Base-by-base conservation (phyloP, 1,140 invertebrate genomes). In the Drosophila mauritiana region DNA sequence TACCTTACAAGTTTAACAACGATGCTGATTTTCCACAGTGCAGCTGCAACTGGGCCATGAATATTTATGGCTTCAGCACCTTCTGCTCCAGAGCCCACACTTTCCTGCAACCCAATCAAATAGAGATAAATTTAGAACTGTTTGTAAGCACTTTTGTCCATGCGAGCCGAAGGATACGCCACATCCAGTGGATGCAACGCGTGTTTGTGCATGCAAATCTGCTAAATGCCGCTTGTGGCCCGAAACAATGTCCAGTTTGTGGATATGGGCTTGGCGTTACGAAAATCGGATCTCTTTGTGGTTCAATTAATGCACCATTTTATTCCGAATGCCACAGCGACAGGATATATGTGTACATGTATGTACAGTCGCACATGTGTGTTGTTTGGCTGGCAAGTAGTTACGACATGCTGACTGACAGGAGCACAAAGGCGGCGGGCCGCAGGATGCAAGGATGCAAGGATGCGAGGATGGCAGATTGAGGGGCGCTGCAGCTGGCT, bases 181-280 rank as follows among this genome's bases (percentile, higher is more conserved):
- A 15, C 55, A 37, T 27, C 61, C 55, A 45, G 37, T 36, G 46
- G 46, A 4, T 43, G 65, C 62, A 34, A 12, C 46, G 51, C 67
- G 51, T 70, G 67, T 40, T 69, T 70, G n/a, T 56, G 67, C 65
- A 70, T 70, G 64, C 64, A 72, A 72, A 72, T 49, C 68, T 40
- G 65, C 43, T 72, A 70, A 70, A 72, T 72, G 65, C 65, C 51
- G 65, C 68, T 36, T 51, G 58, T 64, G 25, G 25, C 3, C 25
- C 34, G 31, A 25, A 25, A 49, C 57, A 51, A 15, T 51, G 45
- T 27, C 22, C 13, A 15, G 1, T 27, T 1, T 25, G 13, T 13
- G 12, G 45, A 25, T 46, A 12, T 20, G 12, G 4, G 4, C 11
- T 37, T 37, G 42, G 42, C 17, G 45, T 25, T 22, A 46, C 46